phyloP scores from a whole-genome alignment of 2,797 vertebrate species.

The Harpagifer antarcticus region DNA sequence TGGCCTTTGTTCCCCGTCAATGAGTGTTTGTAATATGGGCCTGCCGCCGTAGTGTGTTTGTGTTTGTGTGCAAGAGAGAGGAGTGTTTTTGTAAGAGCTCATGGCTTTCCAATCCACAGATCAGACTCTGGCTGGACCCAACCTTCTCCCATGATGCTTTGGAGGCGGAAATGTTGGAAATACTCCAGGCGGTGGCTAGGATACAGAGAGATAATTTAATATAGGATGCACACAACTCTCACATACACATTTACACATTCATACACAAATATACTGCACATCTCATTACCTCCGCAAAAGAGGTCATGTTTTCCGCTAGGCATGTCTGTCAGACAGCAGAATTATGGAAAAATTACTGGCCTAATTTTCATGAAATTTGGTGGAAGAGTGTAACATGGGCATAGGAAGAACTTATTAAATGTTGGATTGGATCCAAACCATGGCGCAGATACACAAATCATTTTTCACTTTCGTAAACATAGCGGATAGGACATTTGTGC shows the following conservation, averaged over 20 bases:
- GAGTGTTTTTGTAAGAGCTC: conserved; percentile 39
- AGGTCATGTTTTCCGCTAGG: too few species aligned
- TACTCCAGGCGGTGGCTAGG: conserved; percentile 81
- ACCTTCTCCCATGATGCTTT: conserved; percentile 85
- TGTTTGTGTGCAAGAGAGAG: conserved; percentile 13
- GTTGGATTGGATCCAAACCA: too few species aligned
- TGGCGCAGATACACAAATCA: too few species aligned
- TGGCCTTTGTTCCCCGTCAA: conserved; percentile 62
- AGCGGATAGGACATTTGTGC: not conserved
- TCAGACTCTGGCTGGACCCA: conserved; percentile 84
- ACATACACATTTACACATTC: not conserved
- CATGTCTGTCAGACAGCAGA: too few species aligned
- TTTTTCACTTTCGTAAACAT: too few species aligned
- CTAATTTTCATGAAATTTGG: too few species aligned
- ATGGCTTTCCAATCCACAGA: conserved; percentile 78
- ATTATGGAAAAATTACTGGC: too few species aligned
- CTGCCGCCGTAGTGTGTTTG: conserved; percentile 15
- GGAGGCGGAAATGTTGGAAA: conserved; percentile 84
- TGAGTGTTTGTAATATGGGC: conserved; percentile 53
- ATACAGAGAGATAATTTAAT: conserved; percentile 20
- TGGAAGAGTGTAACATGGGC: too few species aligned
- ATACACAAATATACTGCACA: not conserved
- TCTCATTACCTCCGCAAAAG: not conserved
- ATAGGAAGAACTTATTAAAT: too few species aligned
- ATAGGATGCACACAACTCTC: not conserved